Conservation (phyloP, 2,113 vertebrate genomes). For the Cacatua alba region DNA sequence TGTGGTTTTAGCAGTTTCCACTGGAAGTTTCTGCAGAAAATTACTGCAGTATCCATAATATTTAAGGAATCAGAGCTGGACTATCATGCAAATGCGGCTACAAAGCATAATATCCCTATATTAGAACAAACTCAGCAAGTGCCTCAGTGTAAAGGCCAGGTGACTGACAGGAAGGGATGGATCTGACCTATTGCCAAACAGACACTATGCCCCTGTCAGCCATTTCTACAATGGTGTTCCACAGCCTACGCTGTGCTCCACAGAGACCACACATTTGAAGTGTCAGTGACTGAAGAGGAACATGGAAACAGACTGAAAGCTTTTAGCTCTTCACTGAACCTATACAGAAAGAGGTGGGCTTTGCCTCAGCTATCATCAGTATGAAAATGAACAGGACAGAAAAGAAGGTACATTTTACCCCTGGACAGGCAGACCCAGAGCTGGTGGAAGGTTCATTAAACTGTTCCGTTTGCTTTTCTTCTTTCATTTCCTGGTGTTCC, state of each 20-base stretch:
- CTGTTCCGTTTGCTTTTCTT: conserved; percentile 62
- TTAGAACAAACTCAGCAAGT: neutral
- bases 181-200: neutral
- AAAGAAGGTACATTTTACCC: conserved; percentile 48
- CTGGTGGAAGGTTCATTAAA: conserved; percentile 77
- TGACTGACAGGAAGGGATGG: neutral
- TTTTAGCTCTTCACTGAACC: neutral
- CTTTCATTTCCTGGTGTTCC: conserved; percentile 5
- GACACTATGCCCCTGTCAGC: neutral
- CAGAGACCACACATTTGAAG: accelerated
- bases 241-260: accelerated
- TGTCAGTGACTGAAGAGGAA: neutral
- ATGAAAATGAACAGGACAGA: neutral
- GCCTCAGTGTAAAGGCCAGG: neutral
- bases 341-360: neutral
- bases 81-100: neutral
- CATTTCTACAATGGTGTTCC: neutral
- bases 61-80: neutral
- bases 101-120: accelerated
- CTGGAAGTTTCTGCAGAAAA: neutral
- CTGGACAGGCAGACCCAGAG: conserved; percentile 58
- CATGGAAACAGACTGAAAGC: neutral
- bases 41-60: neutral
- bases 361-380: neutral
- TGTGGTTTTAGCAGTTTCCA: neutral